These are phyloP conservation scores for Scalopus aquaticus DNA, from an alignment of 2,113 vertebrate species.

Conservation along the genomic window DNA sequence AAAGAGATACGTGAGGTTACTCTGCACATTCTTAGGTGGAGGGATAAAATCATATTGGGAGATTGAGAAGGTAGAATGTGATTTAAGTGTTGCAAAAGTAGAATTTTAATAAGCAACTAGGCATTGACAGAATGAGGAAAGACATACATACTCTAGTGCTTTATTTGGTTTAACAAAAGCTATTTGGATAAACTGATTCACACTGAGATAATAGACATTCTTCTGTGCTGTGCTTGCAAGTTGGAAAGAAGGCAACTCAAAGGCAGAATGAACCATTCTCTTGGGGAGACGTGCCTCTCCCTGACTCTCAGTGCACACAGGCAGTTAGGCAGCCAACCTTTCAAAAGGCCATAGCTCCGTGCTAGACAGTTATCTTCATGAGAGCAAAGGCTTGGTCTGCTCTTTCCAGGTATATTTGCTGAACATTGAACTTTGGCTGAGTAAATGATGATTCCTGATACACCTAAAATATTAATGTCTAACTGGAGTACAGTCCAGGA, in stretches of 20 bases:
- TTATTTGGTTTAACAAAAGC: background rate
- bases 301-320: background rate
- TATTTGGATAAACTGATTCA: constrained; percentile 24
- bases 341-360: background rate
- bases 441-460: background rate
- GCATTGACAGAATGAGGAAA: background rate
- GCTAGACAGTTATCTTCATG: background rate
- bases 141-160: background rate
- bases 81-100: background rate
- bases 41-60: background rate
- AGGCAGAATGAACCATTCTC: background rate
- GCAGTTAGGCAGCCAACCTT: background rate
- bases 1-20: background rate
- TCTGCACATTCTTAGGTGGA: background rate
- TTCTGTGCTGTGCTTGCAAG: background rate
- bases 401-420: background rate
- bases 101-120: background rate
- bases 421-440: background rate
- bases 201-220: background rate
- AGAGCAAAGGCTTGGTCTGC: background rate
- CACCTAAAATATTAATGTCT: constrained; percentile 44
- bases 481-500: background rate
- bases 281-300: rapidly evolving
- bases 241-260: background rate
- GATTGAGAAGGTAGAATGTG: background rate